Evolutionary conservation across 2,797 vertebrate species (phyloP).

Genomic region (Florisuga fusca): DNA sequence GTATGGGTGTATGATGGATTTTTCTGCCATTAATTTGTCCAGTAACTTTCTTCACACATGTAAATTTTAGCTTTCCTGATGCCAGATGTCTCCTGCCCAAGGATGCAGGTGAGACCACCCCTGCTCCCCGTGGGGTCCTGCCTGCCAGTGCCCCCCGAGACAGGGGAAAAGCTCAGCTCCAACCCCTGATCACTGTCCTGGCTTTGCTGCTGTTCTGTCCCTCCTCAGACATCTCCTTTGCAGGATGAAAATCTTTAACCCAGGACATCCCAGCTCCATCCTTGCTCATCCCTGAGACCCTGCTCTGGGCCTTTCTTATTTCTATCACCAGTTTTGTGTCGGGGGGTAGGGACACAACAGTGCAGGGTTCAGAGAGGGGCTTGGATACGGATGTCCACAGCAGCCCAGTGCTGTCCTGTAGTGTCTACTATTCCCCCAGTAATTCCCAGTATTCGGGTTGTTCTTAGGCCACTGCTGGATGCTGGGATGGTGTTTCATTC

Average conservation of each 20-base stretch:
- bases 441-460: not conserved
- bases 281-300: not conserved
- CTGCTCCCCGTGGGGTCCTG: not conserved
- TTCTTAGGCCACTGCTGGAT: not conserved
- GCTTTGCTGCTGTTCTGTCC: not conserved
- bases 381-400: not conserved
- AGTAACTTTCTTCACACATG: slow-evolving; percentile 19
- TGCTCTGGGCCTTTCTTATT: not conserved
- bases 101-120: not conserved
- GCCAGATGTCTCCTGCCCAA: not conserved
- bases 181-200: not conserved
- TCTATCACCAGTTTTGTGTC: fast-evolving
- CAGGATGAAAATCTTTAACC: not conserved
- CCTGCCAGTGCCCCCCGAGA: not conserved
- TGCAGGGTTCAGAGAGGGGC: not conserved
- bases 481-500: not conserved
- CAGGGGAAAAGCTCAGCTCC: too few relatives aligned
- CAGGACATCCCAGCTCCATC: not conserved
- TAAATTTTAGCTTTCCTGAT: not conserved
- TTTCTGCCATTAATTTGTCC: slow-evolving; percentile 33
- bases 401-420: not conserved
- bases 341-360: not conserved
- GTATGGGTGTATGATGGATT: slow-evolving; percentile 23
- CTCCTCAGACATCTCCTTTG: not conserved
- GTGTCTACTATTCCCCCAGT: not conserved